These are phyloP conservation scores for Teleopsis dalmanni DNA, from an alignment of 1,140 invertebrate species.

Conservation along the genomic window DNA sequence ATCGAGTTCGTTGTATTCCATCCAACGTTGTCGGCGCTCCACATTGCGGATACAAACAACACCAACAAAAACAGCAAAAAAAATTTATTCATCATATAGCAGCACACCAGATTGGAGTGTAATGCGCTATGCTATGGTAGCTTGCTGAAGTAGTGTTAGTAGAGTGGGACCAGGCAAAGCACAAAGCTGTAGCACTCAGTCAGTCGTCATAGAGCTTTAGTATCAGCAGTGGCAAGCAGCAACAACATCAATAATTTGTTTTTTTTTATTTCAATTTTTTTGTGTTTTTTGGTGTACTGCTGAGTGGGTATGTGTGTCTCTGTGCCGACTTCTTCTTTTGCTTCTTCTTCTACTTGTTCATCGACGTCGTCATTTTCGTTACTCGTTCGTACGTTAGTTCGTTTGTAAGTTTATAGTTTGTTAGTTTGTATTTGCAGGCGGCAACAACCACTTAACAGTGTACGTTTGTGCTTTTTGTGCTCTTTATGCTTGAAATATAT, in stretches of 20 bases:
- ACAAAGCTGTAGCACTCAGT: too few species aligned
- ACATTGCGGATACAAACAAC: constrained; percentile 2
- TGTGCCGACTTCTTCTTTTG: constrained; percentile 38
- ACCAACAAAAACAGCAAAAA: constrained; percentile 2
- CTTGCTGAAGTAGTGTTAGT: too few species aligned
- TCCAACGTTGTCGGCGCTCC: constrained; percentile 11
- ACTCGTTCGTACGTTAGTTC: not conserved
- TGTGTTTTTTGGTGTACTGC: constrained; percentile 6
- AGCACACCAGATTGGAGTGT: too few species aligned
- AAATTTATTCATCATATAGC: constrained; percentile 1
- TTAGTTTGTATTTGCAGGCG: too few species aligned
- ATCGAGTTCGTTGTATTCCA: constrained; percentile 43
- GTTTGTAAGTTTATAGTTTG: not conserved
- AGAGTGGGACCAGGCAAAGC: not conserved
- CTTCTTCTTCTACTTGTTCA: not conserved
- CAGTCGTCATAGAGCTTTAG: not conserved
- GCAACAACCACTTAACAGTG: too few species aligned
- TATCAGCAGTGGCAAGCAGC: not conserved
- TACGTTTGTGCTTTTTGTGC: too few species aligned
- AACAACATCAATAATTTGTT: not conserved
- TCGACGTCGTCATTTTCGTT: not conserved
- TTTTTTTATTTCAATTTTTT: not conserved
- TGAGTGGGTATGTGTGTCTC: constrained; percentile 44
- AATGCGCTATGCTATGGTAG: too few species aligned
- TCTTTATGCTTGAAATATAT: not conserved